Evolutionary conservation across 1,140 invertebrate species (phyloP).

Genomic region (Ostrea denselamellosa): DNA sequence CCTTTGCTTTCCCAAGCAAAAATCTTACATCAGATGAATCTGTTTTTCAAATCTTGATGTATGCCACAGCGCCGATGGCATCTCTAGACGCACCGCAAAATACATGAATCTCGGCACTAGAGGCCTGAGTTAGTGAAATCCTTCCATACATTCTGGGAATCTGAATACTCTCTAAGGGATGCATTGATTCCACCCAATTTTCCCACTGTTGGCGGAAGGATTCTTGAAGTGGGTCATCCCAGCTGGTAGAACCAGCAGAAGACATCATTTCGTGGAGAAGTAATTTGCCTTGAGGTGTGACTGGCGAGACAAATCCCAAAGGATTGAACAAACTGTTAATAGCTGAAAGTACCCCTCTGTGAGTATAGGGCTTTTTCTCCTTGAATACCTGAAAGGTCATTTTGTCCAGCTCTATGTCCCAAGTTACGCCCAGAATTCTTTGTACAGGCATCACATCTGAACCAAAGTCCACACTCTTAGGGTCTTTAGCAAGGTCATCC

Average conservation of each 20-base stretch:
- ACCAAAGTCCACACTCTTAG: slow-evolving; percentile 44
- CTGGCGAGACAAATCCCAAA: slow-evolving; percentile 44
- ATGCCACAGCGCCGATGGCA: slow-evolving; percentile 54
- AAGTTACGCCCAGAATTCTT: slow-evolving; percentile 50
- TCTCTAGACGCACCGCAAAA: slow-evolving; percentile 52
- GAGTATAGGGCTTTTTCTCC: slow-evolving; percentile 44
- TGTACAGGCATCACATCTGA: slow-evolving; percentile 28
- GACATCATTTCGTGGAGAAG: slow-evolving; percentile 75
- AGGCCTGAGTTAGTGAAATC: slow-evolving; percentile 74
- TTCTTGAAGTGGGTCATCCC: slow-evolving; percentile 54
- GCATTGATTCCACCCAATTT: slow-evolving; percentile 41
- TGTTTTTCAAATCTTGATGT: neutral
- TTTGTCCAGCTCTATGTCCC: slow-evolving; percentile 43
- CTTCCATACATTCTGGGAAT: slow-evolving; percentile 40
- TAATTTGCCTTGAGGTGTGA: slow-evolving; percentile 76
- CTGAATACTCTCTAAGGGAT: slow-evolving; percentile 5
- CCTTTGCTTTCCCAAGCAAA: slow-evolving; percentile 50
- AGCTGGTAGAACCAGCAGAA: neutral
- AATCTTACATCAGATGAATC: slow-evolving; percentile 19
- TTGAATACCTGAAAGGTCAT: slow-evolving; percentile 48
- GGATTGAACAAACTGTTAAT: slow-evolving; percentile 48
- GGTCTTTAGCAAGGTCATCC: slow-evolving; percentile 47
- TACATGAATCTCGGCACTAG: slow-evolving; percentile 60
- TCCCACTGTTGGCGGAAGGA: slow-evolving; percentile 3
- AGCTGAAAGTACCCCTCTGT: slow-evolving; percentile 44